A percentile compares a stretch with the other conserved stretches of the same genome.
Evolutionary conservation across 2,797 vertebrate species (phyloP).

Genomic region (Gadopsis marmoratus): DNA sequence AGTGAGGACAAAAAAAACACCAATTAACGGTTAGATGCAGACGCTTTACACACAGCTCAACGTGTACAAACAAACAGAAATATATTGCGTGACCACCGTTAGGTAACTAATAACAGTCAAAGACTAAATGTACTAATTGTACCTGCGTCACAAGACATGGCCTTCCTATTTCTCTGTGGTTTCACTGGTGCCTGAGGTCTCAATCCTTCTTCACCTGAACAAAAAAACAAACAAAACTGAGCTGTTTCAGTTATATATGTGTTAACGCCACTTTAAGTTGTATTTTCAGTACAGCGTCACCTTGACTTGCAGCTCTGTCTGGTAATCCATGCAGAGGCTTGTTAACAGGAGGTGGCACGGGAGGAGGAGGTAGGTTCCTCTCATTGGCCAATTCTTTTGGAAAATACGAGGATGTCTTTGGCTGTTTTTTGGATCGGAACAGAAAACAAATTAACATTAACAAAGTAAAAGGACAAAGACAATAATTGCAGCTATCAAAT

Average conservation of each 20-base stretch:
- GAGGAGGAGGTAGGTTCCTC: conserved; percentile 78
- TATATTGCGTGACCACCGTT: background rate
- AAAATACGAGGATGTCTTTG: conserved; percentile 80
- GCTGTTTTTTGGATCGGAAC: conserved; percentile 63
- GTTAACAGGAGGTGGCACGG: conserved; percentile 73
- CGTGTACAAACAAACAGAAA: conserved; percentile 41
- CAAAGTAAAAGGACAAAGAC: conserved; percentile 1
- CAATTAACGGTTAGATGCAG: conserved; percentile 69
- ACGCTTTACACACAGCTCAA: conserved; percentile 57
- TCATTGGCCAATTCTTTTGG: conserved; percentile 78
- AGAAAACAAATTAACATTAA: conserved; percentile 18
- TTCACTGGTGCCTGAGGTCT: conserved; percentile 88
- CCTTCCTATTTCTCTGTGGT: conserved; percentile 90
- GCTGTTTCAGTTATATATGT: background rate
- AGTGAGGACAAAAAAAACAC: conserved; percentile 74
- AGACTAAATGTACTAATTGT: background rate
- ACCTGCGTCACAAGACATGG: conserved; percentile 91
- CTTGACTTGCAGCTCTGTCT: conserved; percentile 84
- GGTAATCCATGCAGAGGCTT: conserved; percentile 75
- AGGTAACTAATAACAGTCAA: background rate
- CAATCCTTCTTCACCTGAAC: conserved; percentile 81
- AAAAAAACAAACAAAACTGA: background rate
- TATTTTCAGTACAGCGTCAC: conserved; percentile 54
- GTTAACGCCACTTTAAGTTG: background rate
- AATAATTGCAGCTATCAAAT: background rate